phyloP scores from a whole-genome alignment of 2,113 vertebrate species.

The Heterotis niloticus region DNA sequence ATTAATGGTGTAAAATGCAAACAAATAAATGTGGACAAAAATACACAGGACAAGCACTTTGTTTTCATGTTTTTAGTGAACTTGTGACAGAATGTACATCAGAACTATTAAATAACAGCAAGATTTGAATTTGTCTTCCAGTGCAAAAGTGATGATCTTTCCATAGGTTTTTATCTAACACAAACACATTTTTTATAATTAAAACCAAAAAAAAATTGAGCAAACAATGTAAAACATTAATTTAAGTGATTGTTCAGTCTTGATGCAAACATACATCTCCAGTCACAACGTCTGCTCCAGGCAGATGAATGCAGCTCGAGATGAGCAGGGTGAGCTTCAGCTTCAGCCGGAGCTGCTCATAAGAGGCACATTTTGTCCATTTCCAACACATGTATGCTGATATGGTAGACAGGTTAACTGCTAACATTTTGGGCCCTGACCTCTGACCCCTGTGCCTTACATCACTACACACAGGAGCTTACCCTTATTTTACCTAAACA shows the following conservation, averaged over 20 bases:
- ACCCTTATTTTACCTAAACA: too few relatives aligned
- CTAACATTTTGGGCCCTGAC: too few relatives aligned
- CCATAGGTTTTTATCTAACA: constrained; percentile 5
- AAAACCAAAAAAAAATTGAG: constrained; percentile 45
- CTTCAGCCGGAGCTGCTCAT: neutral
- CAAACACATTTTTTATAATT: constrained; percentile 51
- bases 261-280: constrained; percentile 38
- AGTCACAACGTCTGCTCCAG: constrained; percentile 58
- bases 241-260: constrained; percentile 49
- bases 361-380: neutral
- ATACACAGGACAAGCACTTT: neutral
- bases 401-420: too few relatives aligned
- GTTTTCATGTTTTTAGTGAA: constrained; percentile 49
- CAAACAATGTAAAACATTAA: constrained; percentile 44
- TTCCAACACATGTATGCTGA: too few relatives aligned
- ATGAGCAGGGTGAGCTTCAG: neutral
- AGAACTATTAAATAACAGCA: constrained; percentile 56
- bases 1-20: too few relatives aligned
- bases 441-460: too few relatives aligned
- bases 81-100: constrained; percentile 26
- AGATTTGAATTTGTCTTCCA: constrained; percentile 59
- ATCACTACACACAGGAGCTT: too few relatives aligned
- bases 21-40: neutral
- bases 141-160: constrained; percentile 36
- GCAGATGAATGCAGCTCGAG: constrained; percentile 45